Evolutionary conservation across 2,797 vertebrate species (phyloP), one percentile per base, ranked within the genome.

Genomic region (Selene dorsalis): DNA sequence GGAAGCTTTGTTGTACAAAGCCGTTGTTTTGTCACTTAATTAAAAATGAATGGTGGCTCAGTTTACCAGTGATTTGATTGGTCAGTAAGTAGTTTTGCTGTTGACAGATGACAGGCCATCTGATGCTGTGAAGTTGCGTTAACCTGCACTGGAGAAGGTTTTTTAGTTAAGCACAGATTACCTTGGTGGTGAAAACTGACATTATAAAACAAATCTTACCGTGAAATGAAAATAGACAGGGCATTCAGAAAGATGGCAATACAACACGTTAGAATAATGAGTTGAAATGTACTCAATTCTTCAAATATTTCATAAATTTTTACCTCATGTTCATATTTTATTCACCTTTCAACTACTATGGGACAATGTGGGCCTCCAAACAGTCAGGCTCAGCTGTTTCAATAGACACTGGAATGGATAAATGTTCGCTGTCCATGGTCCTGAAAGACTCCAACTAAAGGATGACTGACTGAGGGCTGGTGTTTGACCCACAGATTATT

Each of bases 401-500:
- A 6, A 17, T 47, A 47, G 45, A 28, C 18, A 17, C 2, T 32
- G 58, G 11, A 58, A 58, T 1, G 35, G 47, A 59, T 13, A 48
- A 26, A 14, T 13, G 4, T 13, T 26, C 4, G 52, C 22, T 52
- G 1, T 50, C 48, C 48, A 11, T 52, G n/a, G 50, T 56, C 28
- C 47, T 69, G 63, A 77, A 55, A 58, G 30, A 63, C 22, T 47
- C 8, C 45, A 45, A 53, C 16, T 28, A 24, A 26, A 60, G 0
- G 26, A 12, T 62, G 1, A 71, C 7, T 35, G 32, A 35, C 7
- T 35, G 32, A 35, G 28, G 20, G 59, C 35, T 4, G 26, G 17
- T 50, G 14, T 63, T 70, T 41, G 39, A 28, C 5, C 56, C 1
- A 32, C 13, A 39, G 2, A 28, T 78, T 32, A 17, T 38, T 24